Evolutionary conservation across 2,888 invertebrate species (phyloP).

Genomic region (Empis livida): DNA sequence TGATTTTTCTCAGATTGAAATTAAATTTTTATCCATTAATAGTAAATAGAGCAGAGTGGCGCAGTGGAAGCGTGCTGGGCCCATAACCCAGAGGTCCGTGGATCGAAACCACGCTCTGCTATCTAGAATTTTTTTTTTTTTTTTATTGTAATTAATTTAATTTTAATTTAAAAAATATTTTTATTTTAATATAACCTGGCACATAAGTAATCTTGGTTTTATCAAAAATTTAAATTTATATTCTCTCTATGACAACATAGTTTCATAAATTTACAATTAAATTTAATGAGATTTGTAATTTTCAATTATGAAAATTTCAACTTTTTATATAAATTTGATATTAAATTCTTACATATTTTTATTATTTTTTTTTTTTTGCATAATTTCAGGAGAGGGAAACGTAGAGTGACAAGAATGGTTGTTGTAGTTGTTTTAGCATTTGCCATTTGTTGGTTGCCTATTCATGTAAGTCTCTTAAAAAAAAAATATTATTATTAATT

Average conservation of each 20-base stretch:
- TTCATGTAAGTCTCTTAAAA: slow-evolving; percentile 53
- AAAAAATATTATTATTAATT: background rate
- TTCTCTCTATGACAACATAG: no score
- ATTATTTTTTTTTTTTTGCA: slow-evolving; percentile 3
- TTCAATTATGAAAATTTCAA: no score
- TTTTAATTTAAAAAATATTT: background rate
- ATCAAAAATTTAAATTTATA: no score
- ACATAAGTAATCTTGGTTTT: no score
- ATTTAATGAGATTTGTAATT: no score
- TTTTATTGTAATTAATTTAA: background rate
- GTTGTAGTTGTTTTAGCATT: slow-evolving; percentile 84
- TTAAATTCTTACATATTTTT: background rate
- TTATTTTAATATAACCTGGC: no score
- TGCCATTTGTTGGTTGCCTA: slow-evolving; percentile 88
- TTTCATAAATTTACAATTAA: no score
- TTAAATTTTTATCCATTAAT: no score
- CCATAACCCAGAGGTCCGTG: slow-evolving; percentile 1
- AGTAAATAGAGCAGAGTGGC: background rate
- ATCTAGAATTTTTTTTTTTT: background rate
- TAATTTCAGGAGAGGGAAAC: slow-evolving; percentile 60
- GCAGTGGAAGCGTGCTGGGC: slow-evolving; percentile 1
- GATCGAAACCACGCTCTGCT: slow-evolving; percentile 1
- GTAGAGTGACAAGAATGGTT: slow-evolving; percentile 84
- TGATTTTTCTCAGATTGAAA: no score
- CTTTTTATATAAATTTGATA: no score